phyloP scores from a whole-genome alignment of 1,140 invertebrate genomes.

The Anagrus nilaparvatae region DNA sequence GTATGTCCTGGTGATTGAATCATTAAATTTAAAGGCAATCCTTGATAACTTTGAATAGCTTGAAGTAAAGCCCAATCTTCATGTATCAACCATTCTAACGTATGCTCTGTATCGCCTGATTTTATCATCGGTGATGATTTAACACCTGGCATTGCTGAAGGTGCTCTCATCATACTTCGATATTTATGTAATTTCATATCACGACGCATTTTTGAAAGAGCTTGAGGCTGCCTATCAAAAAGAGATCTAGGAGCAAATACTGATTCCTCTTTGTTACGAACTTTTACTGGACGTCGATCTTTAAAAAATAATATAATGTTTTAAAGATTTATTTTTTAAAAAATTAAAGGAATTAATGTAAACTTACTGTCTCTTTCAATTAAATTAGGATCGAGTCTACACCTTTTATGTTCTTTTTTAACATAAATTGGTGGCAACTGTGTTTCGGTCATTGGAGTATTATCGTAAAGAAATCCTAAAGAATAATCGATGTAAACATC shows the following conservation, averaged over 20 bases:
- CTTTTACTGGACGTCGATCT: slow-evolving; percentile 50
- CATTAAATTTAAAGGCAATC: slow-evolving; percentile 68
- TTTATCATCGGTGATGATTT: slow-evolving; percentile 46
- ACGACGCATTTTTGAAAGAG: slow-evolving; percentile 63
- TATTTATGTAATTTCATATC: slow-evolving; percentile 69
- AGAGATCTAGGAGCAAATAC: slow-evolving; percentile 71
- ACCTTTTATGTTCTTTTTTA: slow-evolving; percentile 68
- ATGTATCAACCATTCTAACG: slow-evolving; percentile 78
- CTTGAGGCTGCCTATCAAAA: slow-evolving; percentile 76
- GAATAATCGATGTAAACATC: slow-evolving; percentile 86
- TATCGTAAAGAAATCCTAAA: slow-evolving; percentile 76
- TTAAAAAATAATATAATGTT: slow-evolving; percentile 21
- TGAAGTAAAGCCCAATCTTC: slow-evolving; percentile 85
- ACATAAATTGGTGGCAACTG: slow-evolving; percentile 78
- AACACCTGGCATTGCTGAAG: slow-evolving; percentile 45
- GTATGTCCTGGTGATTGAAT: slow-evolving; percentile 72
- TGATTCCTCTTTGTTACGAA: slow-evolving; percentile 64
- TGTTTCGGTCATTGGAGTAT: slow-evolving; percentile 68
- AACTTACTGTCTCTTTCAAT: slow-evolving; percentile 35
- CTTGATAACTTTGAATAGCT: slow-evolving; percentile 73
- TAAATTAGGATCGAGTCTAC: slow-evolving; percentile 51
- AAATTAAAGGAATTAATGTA: slow-evolving; percentile 2
- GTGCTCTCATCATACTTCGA: slow-evolving; percentile 49
- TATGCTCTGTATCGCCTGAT: slow-evolving; percentile 52
- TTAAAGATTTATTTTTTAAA: no score